Evolutionary conservation across 1,140 invertebrate species (phyloP).

Genomic region (Zeugodacus cucurbitae): DNA sequence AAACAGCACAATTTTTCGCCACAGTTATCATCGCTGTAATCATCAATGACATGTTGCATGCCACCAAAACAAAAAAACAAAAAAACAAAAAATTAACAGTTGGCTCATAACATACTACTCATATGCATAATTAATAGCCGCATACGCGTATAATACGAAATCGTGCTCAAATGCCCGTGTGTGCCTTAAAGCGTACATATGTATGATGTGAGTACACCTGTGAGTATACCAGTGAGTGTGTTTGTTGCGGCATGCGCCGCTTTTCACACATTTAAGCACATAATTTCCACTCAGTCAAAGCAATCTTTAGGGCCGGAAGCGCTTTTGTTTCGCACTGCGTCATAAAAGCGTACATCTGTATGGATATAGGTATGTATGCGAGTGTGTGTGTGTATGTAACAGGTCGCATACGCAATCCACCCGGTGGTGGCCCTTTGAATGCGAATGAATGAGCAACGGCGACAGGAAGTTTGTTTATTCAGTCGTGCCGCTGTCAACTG

Average conservation of each 20-base stretch:
- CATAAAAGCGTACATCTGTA: not conserved
- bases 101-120: not conserved
- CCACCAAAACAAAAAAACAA: not conserved
- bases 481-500: conserved; percentile 6
- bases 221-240: not conserved
- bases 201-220: not conserved
- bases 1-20: not conserved
- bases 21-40: not conserved
- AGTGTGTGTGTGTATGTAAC: not conserved
- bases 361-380: too few species aligned
- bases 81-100: not conserved
- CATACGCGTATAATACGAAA: not conserved
- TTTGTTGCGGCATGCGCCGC: not conserved
- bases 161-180: not conserved
- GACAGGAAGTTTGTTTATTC: conserved; percentile 35
- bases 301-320: conserved; percentile 12
- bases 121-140: conserved; percentile 5
- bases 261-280: not conserved
- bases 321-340: not conserved
- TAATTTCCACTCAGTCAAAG: conserved; percentile 3
- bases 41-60: not conserved
- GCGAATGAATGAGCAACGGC: not conserved
- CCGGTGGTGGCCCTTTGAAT: not conserved
- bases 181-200: not conserved
- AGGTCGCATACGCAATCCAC: not conserved